phyloP scores from a whole-genome alignment of 2,797 vertebrate genomes.

The Lagodon rhomboides region DNA sequence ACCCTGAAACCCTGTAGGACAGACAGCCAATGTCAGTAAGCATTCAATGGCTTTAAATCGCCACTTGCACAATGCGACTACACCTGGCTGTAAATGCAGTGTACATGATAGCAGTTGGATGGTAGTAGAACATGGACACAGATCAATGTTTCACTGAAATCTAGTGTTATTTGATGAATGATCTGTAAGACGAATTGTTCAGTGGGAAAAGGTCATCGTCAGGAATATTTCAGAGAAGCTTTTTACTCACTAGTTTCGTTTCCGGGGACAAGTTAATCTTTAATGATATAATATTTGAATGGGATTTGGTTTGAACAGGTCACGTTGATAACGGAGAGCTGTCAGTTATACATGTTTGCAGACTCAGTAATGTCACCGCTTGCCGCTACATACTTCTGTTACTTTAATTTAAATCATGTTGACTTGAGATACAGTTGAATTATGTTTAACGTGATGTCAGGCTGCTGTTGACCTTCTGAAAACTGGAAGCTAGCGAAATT shows the following conservation, averaged over 20 bases:
- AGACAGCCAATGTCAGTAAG: background rate
- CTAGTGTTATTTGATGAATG: no score
- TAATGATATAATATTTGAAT: background rate
- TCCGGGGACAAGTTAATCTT: background rate
- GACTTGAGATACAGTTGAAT: background rate
- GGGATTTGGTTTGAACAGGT: background rate
- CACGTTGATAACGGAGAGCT: background rate
- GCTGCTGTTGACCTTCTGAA: conserved; percentile 58
- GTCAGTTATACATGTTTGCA: no score
- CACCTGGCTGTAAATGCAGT: background rate
- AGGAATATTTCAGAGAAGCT: background rate
- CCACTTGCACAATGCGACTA: background rate
- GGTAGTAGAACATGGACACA: no score
- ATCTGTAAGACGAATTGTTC: background rate
- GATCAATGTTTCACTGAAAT: background rate
- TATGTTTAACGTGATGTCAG: background rate
- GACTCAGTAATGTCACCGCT: no score
- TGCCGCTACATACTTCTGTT: no score
- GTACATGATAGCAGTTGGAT: background rate
- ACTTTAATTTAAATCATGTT: background rate
- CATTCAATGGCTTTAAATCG: background rate
- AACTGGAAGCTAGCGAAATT: background rate
- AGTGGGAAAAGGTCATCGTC: no score
- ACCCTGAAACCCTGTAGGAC: conserved; percentile 73
- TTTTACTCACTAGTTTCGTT: background rate